Conservation (phyloP, 2,888 invertebrate species). For the Vannuccia rotundouncinata region DNA sequence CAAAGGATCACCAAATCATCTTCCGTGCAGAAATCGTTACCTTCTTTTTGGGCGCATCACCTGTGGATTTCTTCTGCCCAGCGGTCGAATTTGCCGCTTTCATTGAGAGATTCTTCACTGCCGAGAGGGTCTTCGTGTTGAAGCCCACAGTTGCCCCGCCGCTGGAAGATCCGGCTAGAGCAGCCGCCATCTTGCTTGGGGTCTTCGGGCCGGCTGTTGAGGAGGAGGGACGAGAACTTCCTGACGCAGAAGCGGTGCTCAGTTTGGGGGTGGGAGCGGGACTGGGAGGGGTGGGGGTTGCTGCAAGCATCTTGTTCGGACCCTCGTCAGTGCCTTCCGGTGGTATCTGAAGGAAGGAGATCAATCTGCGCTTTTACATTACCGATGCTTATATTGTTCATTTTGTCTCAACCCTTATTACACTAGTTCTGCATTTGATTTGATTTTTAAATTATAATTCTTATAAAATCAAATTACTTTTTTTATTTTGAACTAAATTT, state of each 20-base stretch:
- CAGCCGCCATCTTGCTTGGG: constrained; percentile 10
- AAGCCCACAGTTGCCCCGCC: not conserved
- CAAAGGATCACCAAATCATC: too few relatives aligned
- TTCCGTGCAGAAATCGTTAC: too few relatives aligned
- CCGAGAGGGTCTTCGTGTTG: not conserved
- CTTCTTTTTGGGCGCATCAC: constrained; percentile 3
- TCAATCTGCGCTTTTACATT: too few relatives aligned
- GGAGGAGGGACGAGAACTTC: not conserved
- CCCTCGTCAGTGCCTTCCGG: not conserved
- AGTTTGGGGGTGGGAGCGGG: constrained; percentile 2
- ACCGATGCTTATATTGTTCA: too few relatives aligned
- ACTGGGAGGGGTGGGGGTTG: not conserved
- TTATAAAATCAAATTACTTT: too few relatives aligned
- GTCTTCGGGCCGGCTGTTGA: constrained; percentile 10
- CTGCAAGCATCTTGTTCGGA: not conserved
- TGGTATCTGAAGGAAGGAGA: too few relatives aligned
- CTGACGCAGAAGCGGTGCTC: not conserved
- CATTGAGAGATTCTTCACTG: not conserved
- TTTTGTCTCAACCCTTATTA: too few relatives aligned
- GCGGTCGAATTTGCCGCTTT: not conserved
- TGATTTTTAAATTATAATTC: too few relatives aligned
- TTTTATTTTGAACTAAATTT: too few relatives aligned
- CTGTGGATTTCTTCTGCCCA: not conserved
- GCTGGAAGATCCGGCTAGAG: not conserved
- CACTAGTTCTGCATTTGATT: too few relatives aligned